phyloP scores from a whole-genome alignment of 2,113 vertebrate genomes.

The Tenrec ecaudatus region DNA sequence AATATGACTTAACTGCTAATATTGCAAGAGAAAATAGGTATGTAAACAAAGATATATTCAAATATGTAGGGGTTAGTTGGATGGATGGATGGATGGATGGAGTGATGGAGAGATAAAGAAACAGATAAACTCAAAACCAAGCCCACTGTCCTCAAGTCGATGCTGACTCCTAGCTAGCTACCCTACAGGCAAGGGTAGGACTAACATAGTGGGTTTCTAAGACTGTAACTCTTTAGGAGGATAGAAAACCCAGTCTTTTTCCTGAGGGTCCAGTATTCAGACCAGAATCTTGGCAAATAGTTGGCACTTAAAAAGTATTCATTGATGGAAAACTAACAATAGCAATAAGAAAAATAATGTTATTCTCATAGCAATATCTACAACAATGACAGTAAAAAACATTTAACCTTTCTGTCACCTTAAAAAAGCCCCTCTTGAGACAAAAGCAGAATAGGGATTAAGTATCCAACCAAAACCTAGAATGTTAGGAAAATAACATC shows the following conservation, averaged over 20 bases:
- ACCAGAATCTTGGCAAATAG: neutral
- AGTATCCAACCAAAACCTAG: neutral
- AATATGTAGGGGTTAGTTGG: neutral
- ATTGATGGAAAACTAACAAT: neutral
- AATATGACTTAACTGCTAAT: neutral
- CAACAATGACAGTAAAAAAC: neutral
- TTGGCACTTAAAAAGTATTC: neutral
- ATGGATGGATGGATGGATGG: no score
- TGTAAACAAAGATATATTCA: neutral
- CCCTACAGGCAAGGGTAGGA: no score
- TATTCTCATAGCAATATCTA: neutral
- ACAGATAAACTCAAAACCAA: neutral
- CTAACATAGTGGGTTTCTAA: no score
- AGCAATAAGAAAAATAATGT: neutral
- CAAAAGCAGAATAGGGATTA: neutral
- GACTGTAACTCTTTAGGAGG: no score
- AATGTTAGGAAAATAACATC: neutral
- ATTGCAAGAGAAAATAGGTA: neutral
- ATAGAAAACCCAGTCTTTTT: no score
- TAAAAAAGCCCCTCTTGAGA: neutral
- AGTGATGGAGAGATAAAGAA: no score
- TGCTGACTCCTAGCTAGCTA: no score
- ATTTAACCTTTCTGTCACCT: neutral
- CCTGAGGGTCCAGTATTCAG: neutral
- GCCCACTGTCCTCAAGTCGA: neutral